phyloP scores from a whole-genome alignment of 2,888 invertebrate species.

The Euclidia mi region DNA sequence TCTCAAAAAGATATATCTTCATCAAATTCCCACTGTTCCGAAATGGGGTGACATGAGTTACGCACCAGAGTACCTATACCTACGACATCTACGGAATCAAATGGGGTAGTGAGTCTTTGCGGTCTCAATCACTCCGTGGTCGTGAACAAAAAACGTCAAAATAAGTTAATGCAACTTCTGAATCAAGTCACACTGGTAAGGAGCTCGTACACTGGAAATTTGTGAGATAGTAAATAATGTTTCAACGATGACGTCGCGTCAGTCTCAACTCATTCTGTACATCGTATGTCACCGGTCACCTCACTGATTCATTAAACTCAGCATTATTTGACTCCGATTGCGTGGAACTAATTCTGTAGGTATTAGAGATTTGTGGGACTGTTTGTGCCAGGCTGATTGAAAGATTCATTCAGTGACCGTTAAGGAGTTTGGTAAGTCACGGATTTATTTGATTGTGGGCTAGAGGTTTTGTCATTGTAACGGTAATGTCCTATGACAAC shows the following conservation, averaged over 20 bases:
- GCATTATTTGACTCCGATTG: conserved; percentile 13
- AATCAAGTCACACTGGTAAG: conserved; percentile 19
- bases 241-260: conserved; percentile 39
- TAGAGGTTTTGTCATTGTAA: no score
- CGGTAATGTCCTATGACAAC: no score
- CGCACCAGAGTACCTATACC: no score
- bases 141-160: neutral
- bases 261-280: neutral
- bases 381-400: neutral
- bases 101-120: no score
- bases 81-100: no score
- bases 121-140: neutral
- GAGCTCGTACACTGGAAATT: conserved; percentile 32
- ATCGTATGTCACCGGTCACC: neutral
- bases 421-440: no score
- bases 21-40: no score
- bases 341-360: conserved; percentile 1
- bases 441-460: no score
- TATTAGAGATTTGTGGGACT: neutral
- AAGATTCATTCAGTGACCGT: no score
- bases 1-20: no score
- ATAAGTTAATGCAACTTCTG: conserved; percentile 25
- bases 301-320: conserved; percentile 11
- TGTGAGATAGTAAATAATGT: conserved; percentile 47
- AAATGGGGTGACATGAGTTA: no score